Evolutionary conservation across 1,140 invertebrate species (phyloP).

Genomic region (Eubasilissa regina): DNA sequence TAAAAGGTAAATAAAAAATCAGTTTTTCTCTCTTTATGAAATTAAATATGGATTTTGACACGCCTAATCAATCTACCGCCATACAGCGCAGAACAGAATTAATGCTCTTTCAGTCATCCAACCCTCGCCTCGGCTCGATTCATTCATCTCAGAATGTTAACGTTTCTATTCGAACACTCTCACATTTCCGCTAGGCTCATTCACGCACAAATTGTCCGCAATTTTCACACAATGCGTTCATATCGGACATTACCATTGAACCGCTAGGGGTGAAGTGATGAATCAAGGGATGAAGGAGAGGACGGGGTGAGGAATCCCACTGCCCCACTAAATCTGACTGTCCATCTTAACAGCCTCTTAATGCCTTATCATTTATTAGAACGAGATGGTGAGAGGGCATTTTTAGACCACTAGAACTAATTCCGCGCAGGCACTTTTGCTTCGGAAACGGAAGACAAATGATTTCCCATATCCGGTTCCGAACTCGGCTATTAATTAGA

Average conservation of each 20-base stretch:
- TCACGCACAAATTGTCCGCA: slow-evolving; percentile 21
- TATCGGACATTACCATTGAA: slow-evolving; percentile 36
- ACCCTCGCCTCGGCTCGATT: too few relatives aligned
- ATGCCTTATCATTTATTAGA: slow-evolving; percentile 43
- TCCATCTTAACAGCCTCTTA: slow-evolving; percentile 42
- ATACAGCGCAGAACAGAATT: too few relatives aligned
- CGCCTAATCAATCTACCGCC: too few relatives aligned
- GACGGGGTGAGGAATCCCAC: background rate
- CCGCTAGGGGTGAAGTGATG: slow-evolving; percentile 23
- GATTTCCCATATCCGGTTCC: slow-evolving; percentile 38
- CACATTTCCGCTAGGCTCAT: slow-evolving; percentile 5
- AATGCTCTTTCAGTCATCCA: too few relatives aligned
- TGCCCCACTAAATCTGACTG: slow-evolving; percentile 39
- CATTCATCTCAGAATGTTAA: background rate
- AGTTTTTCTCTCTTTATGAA: too few relatives aligned
- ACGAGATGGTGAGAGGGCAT: slow-evolving; percentile 36
- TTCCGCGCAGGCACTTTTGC: slow-evolving; percentile 35
- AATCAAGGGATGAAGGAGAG: slow-evolving; percentile 26
- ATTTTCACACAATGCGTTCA: slow-evolving; percentile 33
- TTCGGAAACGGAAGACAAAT: slow-evolving; percentile 44
- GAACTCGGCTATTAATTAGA: slow-evolving; percentile 40
- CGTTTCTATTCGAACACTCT: slow-evolving; percentile 11
- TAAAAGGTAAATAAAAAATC: too few relatives aligned
- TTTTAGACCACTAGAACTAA: slow-evolving; percentile 30
- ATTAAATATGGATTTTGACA: too few relatives aligned